phyloP scores from a whole-genome alignment of 2,113 vertebrate species.

The Scomber japonicus region DNA sequence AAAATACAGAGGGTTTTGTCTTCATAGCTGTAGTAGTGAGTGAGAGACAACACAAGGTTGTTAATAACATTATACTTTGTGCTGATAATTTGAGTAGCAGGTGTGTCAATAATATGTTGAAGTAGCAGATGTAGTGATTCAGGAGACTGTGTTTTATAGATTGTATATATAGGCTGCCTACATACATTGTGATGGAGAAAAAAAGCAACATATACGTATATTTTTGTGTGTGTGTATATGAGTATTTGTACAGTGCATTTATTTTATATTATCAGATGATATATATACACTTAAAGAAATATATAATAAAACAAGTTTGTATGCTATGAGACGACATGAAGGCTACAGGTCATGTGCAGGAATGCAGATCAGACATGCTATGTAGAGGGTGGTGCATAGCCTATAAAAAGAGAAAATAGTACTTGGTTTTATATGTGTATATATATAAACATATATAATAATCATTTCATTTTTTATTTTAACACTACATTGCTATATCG shows the following conservation, averaged over 20 bases:
- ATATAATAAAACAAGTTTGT: not conserved
- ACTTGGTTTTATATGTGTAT: too few relatives aligned
- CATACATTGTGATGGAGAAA: not conserved
- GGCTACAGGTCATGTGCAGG: not conserved
- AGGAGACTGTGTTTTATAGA: not conserved
- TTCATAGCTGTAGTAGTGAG: not conserved
- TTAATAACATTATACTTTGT: not conserved
- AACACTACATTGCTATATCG: too few relatives aligned
- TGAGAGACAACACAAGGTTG: not conserved
- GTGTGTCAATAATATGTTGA: too few relatives aligned
- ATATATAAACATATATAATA: too few relatives aligned
- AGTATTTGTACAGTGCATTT: not conserved
- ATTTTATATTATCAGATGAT: not conserved
- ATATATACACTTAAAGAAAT: not conserved
- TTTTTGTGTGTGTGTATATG: not conserved
- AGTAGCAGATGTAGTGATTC: not conserved
- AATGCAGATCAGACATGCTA: not conserved
- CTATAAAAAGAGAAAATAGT: too few relatives aligned
- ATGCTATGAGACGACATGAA: not conserved
- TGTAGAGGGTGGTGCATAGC: not conserved
- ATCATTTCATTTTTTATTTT: too few relatives aligned
- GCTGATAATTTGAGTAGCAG: not conserved
- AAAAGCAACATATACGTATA: not conserved
- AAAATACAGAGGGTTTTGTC: slow-evolving; percentile 39
- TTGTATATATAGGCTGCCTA: too few relatives aligned